Conservation (phyloP, 1,140 invertebrate genomes). For the Eciton burchellii region DNA sequence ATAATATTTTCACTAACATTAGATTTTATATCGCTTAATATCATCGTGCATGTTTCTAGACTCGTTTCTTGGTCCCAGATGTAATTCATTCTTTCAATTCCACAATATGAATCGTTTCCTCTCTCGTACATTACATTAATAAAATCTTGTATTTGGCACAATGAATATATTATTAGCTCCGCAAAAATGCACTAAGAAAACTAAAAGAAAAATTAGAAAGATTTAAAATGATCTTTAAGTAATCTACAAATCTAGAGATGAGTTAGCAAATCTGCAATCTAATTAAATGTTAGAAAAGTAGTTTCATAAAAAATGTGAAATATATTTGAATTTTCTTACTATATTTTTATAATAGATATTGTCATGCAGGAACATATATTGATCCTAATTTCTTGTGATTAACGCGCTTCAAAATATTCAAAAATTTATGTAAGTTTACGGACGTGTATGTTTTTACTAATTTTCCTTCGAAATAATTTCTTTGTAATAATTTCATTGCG, state of each 20-base stretch:
- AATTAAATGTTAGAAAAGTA: neutral
- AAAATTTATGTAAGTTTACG: neutral
- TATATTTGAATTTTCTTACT: neutral
- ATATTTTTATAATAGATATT: neutral
- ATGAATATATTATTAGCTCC: constrained; percentile 25
- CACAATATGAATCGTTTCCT: constrained; percentile 51
- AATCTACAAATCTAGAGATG: neutral
- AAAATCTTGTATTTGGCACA: constrained; percentile 24
- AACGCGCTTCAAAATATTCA: neutral
- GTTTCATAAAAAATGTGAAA: neutral
- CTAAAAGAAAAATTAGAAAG: no score
- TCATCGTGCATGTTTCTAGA: constrained; percentile 25
- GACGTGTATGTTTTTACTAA: neutral
- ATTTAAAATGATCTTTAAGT: no score
- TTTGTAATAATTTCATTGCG: neutral
- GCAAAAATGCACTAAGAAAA: neutral
- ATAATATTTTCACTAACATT: neutral
- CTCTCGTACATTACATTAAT: constrained; percentile 45
- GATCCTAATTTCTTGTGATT: no score
- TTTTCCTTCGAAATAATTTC: neutral
- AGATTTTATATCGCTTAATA: neutral
- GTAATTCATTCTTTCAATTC: constrained; percentile 61
- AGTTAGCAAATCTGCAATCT: neutral
- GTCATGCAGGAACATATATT: no score
- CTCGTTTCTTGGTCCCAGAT: constrained; percentile 18